Percentiles rank a stretch among this genome's conserved stretches.
phyloP scores from a whole-genome alignment of 2,888 invertebrate genomes.

The Bibio marci region DNA sequence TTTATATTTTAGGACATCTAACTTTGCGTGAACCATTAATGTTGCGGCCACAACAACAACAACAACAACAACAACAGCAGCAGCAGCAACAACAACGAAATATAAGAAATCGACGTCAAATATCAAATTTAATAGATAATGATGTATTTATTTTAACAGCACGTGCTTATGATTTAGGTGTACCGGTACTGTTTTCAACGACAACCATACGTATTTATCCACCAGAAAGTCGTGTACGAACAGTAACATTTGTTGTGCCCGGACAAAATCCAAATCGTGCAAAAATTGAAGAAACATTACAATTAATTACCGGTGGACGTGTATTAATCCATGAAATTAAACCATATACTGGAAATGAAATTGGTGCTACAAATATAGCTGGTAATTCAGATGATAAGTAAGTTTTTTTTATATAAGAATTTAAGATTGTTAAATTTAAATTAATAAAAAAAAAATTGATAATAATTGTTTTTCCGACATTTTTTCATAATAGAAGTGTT shows the following conservation, averaged over 20 bases:
- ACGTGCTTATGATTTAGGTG: slow-evolving; percentile 70
- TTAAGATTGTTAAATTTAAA: neutral
- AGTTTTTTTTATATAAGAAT: slow-evolving; percentile 12
- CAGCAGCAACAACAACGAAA: slow-evolving; percentile 6
- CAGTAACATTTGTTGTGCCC: slow-evolving; percentile 68
- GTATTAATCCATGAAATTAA: slow-evolving; percentile 59
- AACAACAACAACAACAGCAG: slow-evolving; percentile 16
- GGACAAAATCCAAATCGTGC: slow-evolving; percentile 55
- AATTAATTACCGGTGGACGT: slow-evolving; percentile 61
- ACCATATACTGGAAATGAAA: slow-evolving; percentile 40
- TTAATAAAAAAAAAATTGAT: slow-evolving; percentile 1
- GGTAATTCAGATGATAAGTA: slow-evolving; percentile 39
- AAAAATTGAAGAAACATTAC: slow-evolving; percentile 57
- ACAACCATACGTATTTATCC: slow-evolving; percentile 62
- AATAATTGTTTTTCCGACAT: no score
- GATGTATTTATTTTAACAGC: slow-evolving; percentile 49
- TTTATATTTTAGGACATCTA: slow-evolving; percentile 44
- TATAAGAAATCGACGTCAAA: slow-evolving; percentile 32
- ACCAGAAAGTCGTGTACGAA: slow-evolving; percentile 55
- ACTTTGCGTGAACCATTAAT: slow-evolving; percentile 37
- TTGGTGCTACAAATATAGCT: slow-evolving; percentile 30
- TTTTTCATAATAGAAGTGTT: slow-evolving; percentile 44
- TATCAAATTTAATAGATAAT: slow-evolving; percentile 30
- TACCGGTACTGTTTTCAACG: slow-evolving; percentile 56
- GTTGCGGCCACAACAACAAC: slow-evolving; percentile 18